Conservation (phyloP, 2,888 invertebrate genomes). For the Kuschelorhynchus macadamiae region DNA sequence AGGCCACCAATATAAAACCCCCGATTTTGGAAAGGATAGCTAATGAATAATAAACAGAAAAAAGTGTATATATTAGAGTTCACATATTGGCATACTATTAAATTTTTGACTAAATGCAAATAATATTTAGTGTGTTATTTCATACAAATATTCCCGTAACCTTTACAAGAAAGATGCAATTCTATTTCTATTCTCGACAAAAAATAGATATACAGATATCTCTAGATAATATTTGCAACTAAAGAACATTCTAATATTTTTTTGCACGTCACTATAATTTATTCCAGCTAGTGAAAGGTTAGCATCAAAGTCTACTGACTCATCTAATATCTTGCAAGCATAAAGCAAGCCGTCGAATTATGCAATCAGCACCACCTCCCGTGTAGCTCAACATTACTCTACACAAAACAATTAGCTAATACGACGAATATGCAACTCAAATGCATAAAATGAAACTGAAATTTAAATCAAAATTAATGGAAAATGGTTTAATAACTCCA, state of each 20-base stretch:
- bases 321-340: constrained; percentile 40
- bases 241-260: background rate
- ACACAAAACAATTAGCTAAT: constrained; percentile 42
- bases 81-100: no score
- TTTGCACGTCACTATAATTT: constrained; percentile 1
- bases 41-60: no score
- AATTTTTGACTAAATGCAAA: constrained; percentile 2
- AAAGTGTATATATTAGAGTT: no score
- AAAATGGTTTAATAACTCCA: constrained; percentile 45
- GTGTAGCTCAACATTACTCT: constrained; percentile 40
- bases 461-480: constrained; percentile 35
- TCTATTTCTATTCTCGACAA: background rate
- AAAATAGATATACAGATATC: background rate
- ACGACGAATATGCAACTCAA: constrained; percentile 35
- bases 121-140: background rate
- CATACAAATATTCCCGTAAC: background rate
- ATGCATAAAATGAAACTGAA: constrained; percentile 32
- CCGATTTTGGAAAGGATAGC: no score
- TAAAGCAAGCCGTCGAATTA: constrained; percentile 49
- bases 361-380: constrained; percentile 38
- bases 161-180: background rate
- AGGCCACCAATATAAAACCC: no score
- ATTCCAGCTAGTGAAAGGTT: constrained; percentile 32
- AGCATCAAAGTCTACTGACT: constrained; percentile 7
- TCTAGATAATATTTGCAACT: background rate